These are phyloP conservation scores for Anas capensis DNA, from an alignment of 2,797 vertebrate genomes.

Conservation along the genomic window DNA sequence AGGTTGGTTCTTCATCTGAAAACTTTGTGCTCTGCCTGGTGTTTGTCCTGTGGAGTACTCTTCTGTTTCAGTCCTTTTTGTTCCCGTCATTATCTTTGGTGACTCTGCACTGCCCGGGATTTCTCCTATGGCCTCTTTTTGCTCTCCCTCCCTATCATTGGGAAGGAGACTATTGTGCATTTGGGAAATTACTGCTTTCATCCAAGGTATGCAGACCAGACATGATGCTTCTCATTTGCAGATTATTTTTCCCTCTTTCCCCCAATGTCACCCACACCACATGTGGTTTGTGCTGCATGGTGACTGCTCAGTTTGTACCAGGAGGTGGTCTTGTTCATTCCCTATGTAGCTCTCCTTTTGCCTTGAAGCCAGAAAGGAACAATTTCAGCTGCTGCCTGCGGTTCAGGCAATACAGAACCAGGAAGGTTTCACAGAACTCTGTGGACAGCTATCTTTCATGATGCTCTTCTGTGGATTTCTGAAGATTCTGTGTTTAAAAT, in stretches of 20 bases:
- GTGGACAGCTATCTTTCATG: neutral
- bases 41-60: neutral
- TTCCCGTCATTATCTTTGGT: neutral
- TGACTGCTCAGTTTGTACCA: accelerated
- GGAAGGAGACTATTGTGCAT: neutral
- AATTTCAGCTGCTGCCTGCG: neutral
- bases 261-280: neutral
- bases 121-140: neutral
- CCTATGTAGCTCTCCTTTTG: neutral
- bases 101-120: neutral
- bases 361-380: neutral
- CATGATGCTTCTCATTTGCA: neutral
- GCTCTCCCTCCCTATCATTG: neutral
- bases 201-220: neutral
- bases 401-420: neutral
- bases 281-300: neutral
- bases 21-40: neutral
- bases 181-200: neutral
- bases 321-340: neutral
- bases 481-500: neutral
- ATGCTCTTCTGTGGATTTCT: neutral
- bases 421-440: neutral
- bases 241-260: neutral
- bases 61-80: neutral
- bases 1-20: neutral